Percentiles rank a stretch among this genome's conserved stretches.
Conservation (phyloP, 1,140 invertebrate species). For the Monomorium pharaonis region DNA sequence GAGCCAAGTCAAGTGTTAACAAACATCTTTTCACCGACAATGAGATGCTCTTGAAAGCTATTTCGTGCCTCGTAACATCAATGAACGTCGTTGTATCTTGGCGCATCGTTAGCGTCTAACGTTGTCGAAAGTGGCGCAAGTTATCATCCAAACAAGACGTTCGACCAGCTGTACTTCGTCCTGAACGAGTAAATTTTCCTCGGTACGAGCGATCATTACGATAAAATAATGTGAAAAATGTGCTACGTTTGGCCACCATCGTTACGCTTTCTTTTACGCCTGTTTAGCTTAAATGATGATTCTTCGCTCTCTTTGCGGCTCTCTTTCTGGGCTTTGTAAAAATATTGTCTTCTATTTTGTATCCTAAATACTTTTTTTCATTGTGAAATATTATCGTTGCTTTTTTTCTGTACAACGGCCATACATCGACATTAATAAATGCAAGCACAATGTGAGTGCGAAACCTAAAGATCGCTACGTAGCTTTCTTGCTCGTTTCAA, state of each 20-base stretch:
- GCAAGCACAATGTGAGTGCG: neutral
- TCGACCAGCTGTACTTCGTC: slow-evolving; percentile 52
- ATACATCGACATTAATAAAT: slow-evolving; percentile 13
- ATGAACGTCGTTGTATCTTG: slow-evolving; percentile 24
- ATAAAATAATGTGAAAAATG: slow-evolving; percentile 76
- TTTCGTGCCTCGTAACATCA: slow-evolving; percentile 44
- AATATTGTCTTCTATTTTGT: neutral
- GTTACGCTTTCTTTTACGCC: slow-evolving; percentile 33
- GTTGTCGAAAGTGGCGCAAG: slow-evolving; percentile 44
- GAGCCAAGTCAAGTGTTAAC: neutral
- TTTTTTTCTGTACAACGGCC: neutral
- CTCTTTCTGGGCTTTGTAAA: neutral
- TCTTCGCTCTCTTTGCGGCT: neutral
- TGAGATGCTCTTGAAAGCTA: slow-evolving; percentile 37
- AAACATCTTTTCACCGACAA: slow-evolving; percentile 39
- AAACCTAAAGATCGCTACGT: neutral
- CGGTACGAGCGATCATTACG: slow-evolving; percentile 60
- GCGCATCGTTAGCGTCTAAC: slow-evolving; percentile 34
- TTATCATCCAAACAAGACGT: slow-evolving; percentile 63
- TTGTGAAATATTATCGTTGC: slow-evolving; percentile 11
- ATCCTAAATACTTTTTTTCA: neutral
- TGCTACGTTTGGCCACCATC: slow-evolving; percentile 56
- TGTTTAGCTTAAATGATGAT: slow-evolving; percentile 23
- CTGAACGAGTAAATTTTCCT: slow-evolving; percentile 67
- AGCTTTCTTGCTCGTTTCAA: neutral